These are phyloP conservation scores for Macrophya alboannulata DNA, from an alignment of 2,888 invertebrate genomes.

Conservation along the genomic window DNA sequence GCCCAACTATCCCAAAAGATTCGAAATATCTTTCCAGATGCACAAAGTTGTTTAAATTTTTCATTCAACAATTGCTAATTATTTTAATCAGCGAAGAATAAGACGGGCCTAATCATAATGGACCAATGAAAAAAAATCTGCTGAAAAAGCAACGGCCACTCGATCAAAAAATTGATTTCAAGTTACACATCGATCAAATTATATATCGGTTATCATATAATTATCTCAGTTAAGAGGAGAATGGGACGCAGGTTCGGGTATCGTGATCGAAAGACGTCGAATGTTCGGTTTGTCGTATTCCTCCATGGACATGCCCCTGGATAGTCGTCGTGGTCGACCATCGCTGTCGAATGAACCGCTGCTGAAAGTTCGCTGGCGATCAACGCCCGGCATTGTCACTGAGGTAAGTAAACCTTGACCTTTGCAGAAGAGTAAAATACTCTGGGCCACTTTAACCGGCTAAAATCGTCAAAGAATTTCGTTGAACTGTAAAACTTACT, in stretches of 20 bases:
- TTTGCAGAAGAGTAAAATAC: conserved; percentile 93
- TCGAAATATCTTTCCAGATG: neutral
- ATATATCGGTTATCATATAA: neutral
- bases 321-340: conserved; percentile 79
- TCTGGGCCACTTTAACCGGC: conserved; percentile 94
- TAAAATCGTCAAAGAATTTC: conserved; percentile 78
- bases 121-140: neutral
- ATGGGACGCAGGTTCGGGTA: conserved; percentile 62
- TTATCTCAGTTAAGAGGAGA: conserved; percentile 5
- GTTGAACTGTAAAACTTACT: neutral
- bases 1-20: neutral
- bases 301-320: conserved; percentile 89
- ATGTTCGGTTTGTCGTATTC: conserved; percentile 92
- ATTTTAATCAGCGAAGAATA: neutral
- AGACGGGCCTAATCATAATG: too few species aligned
- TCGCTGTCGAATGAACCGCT: conserved; percentile 82
- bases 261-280: conserved; percentile 86
- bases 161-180: neutral
- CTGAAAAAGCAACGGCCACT: neutral
- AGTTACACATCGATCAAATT: neutral
- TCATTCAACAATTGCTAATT: neutral
- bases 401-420: conserved; percentile 93
- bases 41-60: neutral
- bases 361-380: conserved; percentile 85
- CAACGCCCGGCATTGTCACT: conserved; percentile 90